Evolutionary conservation across 2,113 vertebrate species (phyloP).

Genomic region (Anarrhichthys ocellatus): DNA sequence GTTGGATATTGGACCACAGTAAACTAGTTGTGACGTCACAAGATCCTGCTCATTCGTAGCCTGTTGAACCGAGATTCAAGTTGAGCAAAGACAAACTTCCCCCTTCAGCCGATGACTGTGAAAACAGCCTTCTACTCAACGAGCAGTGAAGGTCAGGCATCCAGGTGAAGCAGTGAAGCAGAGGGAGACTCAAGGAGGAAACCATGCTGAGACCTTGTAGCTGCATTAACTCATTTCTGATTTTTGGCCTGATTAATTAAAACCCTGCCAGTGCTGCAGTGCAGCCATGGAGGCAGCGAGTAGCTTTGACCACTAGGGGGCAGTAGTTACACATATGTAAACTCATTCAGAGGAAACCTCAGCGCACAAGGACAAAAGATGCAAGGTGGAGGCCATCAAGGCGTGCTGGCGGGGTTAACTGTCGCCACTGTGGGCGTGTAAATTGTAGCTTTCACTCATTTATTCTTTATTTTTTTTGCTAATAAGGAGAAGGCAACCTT

Average conservation of each 20-base stretch:
- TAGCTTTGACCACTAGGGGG: constrained; percentile 54
- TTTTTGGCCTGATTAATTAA: background rate
- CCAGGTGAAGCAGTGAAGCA: background rate
- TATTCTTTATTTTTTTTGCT: constrained; percentile 6
- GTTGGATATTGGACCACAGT: background rate
- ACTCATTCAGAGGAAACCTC: background rate
- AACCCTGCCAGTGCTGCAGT: constrained; percentile 5
- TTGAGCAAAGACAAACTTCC: background rate
- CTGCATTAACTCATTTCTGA: background rate
- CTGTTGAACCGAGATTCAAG: background rate
- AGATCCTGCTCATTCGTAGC: background rate
- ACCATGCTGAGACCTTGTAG: background rate
- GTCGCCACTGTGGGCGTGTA: constrained; percentile 1
- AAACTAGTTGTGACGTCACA: background rate
- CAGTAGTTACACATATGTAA: constrained; percentile 57
- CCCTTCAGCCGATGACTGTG: background rate
- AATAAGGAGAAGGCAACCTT: background rate
- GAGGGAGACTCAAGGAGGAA: background rate
- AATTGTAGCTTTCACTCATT: constrained; percentile 22
- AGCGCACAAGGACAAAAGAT: constrained; percentile 49
- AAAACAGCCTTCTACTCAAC: background rate
- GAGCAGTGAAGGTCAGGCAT: background rate
- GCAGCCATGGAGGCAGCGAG: constrained; percentile 4
- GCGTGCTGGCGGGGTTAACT: constrained; percentile 16
- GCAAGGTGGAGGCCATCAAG: constrained; percentile 20